Evolutionary conservation across 2,797 vertebrate species (phyloP).

Genomic region (Sandelia bainsii): DNA sequence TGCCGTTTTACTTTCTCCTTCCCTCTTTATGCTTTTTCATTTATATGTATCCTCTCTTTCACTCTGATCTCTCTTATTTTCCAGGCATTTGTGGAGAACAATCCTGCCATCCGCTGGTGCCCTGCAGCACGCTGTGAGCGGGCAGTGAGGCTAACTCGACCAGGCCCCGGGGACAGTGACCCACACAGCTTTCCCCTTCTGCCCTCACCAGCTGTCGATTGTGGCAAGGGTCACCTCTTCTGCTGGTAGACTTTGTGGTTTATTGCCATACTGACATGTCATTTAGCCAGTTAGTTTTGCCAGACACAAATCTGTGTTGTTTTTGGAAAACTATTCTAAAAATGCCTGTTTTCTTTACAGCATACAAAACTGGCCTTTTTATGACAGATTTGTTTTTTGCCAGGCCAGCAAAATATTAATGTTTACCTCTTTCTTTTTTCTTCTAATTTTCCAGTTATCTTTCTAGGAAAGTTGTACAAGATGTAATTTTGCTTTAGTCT

Average conservation of each 20-base stretch:
- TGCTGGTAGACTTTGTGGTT: slow-evolving; percentile 88
- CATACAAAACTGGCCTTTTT: neutral
- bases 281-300: no score
- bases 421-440: neutral
- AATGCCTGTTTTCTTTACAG: neutral
- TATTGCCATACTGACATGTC: slow-evolving; percentile 5
- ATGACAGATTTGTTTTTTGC: neutral
- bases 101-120: slow-evolving; percentile 99
- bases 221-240: slow-evolving; percentile 98
- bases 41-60: neutral
- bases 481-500: slow-evolving; percentile 3
- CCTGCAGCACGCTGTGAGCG: slow-evolving; percentile 96
- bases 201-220: slow-evolving; percentile 96
- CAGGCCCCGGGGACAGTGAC: slow-evolving; percentile 91
- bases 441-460: neutral
- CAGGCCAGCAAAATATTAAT: neutral
- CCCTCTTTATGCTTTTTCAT: neutral
- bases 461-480: neutral
- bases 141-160: slow-evolving; percentile 93
- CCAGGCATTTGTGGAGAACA: slow-evolving; percentile 99
- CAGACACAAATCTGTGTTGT: neutral
- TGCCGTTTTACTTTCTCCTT: neutral
- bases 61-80: neutral
- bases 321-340: neutral
- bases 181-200: slow-evolving; percentile 92